A percentile compares a stretch with the other conserved stretches of the same genome.
Conservation (phyloP, 2,113 vertebrate genomes). For the Crotophaga sulcirostris region DNA sequence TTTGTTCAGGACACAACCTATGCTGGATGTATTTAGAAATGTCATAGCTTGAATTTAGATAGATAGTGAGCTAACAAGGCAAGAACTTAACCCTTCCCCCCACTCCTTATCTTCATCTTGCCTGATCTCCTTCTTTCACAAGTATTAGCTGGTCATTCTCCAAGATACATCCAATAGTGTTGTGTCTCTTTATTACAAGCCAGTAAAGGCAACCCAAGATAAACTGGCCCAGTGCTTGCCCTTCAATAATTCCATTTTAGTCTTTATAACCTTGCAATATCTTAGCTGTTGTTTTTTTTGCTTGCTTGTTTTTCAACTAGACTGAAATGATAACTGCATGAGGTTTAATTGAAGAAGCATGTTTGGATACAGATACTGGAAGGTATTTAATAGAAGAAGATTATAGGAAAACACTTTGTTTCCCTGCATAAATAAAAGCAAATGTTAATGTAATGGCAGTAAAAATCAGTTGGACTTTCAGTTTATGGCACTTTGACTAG, state of each 20-base stretch:
- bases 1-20: constrained; percentile 62
- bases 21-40: constrained; percentile 46
- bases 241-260: neutral
- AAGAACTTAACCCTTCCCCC: constrained; percentile 7
- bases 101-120: neutral
- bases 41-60: constrained; percentile 45
- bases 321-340: neutral
- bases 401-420: neutral
- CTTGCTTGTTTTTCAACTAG: neutral
- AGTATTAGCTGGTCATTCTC: neutral
- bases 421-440: neutral
- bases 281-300: neutral
- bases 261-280: neutral
- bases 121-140: neutral
- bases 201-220: neutral
- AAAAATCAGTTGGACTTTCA: neutral
- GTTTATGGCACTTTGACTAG: neutral
- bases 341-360: neutral
- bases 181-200: neutral
- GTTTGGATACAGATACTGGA: neutral
- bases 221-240: neutral
- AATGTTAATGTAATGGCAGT: neutral
- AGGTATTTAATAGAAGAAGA: neutral
- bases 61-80: neutral
- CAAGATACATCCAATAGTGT: neutral